Evolutionary conservation across 35 echinoderm and acorn worm genomes (phyloP).

Genomic region (Acanthaster planci): DNA sequence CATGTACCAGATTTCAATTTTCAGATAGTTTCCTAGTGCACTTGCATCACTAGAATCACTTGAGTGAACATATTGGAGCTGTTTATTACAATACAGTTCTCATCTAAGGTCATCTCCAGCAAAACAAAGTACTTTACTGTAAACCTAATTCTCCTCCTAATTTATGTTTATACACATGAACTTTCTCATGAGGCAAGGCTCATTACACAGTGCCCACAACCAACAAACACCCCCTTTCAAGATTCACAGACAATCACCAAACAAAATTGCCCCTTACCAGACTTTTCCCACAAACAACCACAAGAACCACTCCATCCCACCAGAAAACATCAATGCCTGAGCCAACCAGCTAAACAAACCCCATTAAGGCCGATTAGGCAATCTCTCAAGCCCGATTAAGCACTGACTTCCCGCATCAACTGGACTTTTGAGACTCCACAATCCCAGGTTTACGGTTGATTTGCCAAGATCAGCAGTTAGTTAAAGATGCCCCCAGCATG

Average conservation of each 20-base stretch:
- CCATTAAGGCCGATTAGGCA: background rate
- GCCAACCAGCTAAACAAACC: background rate
- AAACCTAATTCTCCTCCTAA: too few relatives aligned
- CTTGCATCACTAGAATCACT: too few relatives aligned
- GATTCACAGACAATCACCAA: background rate
- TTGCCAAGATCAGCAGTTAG: background rate
- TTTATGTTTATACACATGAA: too few relatives aligned
- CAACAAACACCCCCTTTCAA: background rate
- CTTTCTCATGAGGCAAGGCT: too few relatives aligned
- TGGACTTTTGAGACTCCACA: background rate
- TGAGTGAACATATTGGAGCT: too few relatives aligned
- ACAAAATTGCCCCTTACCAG: background rate
- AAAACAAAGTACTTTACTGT: too few relatives aligned
- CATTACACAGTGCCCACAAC: too few relatives aligned
- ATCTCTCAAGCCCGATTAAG: background rate
- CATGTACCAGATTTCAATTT: too few relatives aligned
- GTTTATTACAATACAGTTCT: too few relatives aligned
- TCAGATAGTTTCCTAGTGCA: too few relatives aligned
- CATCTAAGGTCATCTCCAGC: too few relatives aligned
- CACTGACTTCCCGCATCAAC: background rate
- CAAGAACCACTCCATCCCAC: background rate
- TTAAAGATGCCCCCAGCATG: background rate
- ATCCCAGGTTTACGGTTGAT: conserved; percentile 14
- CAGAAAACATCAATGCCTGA: background rate
- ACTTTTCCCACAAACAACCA: conserved; percentile 13